Conservation (phyloP, 1,140 invertebrate genomes). For the Eurytemora carolleeae region DNA sequence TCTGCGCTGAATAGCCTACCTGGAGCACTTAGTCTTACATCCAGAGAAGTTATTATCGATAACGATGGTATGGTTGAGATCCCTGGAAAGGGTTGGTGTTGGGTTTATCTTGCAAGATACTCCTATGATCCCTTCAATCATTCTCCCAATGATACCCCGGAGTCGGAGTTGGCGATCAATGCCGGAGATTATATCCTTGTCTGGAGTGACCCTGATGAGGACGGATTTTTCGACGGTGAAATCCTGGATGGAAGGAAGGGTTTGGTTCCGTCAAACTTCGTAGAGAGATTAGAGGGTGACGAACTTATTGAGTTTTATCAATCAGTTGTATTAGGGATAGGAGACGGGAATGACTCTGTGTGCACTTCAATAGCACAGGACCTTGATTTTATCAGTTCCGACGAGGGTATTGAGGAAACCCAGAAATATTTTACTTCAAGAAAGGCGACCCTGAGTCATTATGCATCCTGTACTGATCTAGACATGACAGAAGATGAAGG, state of each 20-base stretch:
- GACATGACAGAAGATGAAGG: conserved; percentile 13
- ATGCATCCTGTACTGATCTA: conserved; percentile 14
- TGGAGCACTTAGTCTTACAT: background rate
- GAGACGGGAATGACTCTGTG: conserved; percentile 34
- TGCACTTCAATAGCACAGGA: conserved; percentile 42
- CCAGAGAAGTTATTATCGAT: background rate
- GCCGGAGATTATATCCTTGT: conserved; percentile 89
- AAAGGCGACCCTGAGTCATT: background rate
- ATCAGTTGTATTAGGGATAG: conserved; percentile 39
- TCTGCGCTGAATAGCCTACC: background rate
- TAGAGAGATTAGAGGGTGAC: conserved; percentile 72
- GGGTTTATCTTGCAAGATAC: conserved; percentile 63
- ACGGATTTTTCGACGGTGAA: conserved; percentile 87
- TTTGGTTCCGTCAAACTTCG: conserved; percentile 87
- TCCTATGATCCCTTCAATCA: conserved; percentile 74
- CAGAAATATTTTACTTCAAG: conserved; percentile 17
- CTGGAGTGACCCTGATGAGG: conserved; percentile 66
- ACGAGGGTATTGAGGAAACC: conserved; percentile 33
- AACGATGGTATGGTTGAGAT: conserved; percentile 61
- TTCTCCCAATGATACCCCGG: conserved; percentile 68
- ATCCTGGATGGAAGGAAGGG: conserved; percentile 78
- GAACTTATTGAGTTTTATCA: conserved; percentile 81
- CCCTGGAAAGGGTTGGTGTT: conserved; percentile 73
- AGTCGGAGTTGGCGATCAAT: conserved; percentile 73
- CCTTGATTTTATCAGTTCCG: conserved; percentile 31